Base-by-base conservation (phyloP, 2,888 invertebrate species). In the Scelioninae gen. 2 region DNA sequence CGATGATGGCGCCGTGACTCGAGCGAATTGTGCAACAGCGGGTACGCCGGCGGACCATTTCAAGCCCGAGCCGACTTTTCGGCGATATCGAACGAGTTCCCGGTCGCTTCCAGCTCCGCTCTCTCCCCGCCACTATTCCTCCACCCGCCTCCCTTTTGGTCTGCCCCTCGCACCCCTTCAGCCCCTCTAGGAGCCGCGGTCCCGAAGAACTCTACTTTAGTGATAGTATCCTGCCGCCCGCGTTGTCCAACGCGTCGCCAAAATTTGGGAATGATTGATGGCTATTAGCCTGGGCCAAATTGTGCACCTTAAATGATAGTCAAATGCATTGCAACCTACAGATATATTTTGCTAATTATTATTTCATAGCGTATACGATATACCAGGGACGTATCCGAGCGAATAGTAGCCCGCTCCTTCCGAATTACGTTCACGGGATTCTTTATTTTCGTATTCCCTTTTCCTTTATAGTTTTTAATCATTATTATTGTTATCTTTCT, bases 241-340 rank as follows among this genome's bases (percentile, higher is more conserved):
- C 82, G 84, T 86, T 86, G 86, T 85, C 85, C 85, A 78, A 81
- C 80, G 78, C 83, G 84, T 85, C 86, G 86, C 86, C 86, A 81
- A 86, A 86, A 84, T 86, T 86, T 80, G 79, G 80, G 73, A 78
- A 85, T 86, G 85, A 86, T 85, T 86, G 85, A 86, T 86, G 85
- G 85, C 84, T 81, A 83, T 83, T 85, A 80, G 81, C 79, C 81
- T 79, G 84, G 85, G 84, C 83, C 83, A 84, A 82, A 78, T 74
- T 61, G 76, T 73, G 69, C 76, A 72, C 69, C 67, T 68, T 61
- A 37, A 71, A 67, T 71, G 70, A 65, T 74, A 58, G 55, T 68
- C 60, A 64, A 68, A 57, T 60, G 41, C 55, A 55, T 15, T 57
- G 67, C 70, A 74, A 57, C 37, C 22, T n/a, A 33, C 57, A 61